Percentiles rank a stretch among this genome's conserved stretches.
Conservation (phyloP, 1,140 invertebrate species). For the Bombus confusus region DNA sequence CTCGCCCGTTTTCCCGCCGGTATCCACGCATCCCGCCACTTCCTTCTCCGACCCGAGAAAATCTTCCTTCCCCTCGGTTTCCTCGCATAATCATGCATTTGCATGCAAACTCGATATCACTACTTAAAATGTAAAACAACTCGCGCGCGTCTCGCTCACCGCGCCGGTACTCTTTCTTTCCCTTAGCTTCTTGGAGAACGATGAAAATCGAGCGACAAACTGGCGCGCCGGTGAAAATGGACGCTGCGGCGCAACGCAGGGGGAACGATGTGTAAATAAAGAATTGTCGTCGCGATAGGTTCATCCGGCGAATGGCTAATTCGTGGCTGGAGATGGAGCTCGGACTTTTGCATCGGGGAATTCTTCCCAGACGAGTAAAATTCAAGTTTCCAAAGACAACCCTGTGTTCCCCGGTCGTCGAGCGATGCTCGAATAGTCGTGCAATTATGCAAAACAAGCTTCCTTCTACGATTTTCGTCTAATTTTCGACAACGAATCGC, state of each 20-base stretch:
- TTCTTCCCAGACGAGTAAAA: not conserved
- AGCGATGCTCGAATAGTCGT: not conserved
- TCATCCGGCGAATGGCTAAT: constrained; percentile 19
- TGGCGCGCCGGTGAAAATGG: constrained; percentile 30
- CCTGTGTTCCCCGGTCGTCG: too few relatives aligned
- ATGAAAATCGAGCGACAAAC: constrained; percentile 42
- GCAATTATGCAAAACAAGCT: not conserved
- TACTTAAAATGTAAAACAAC: constrained; percentile 82
- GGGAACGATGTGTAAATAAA: constrained; percentile 35
- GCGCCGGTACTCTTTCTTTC: not conserved
- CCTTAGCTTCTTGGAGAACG: constrained; percentile 12
- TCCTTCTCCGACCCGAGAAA: constrained; percentile 24
- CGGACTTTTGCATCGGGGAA: not conserved
- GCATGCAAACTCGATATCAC: constrained; percentile 82
- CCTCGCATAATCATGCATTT: constrained; percentile 79
- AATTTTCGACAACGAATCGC: not conserved
- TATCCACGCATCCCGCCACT: not conserved
- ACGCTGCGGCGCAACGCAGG: not conserved
- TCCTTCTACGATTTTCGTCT: not conserved
- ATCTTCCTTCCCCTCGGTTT: constrained; percentile 51
- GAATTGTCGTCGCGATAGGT: constrained; percentile 7
- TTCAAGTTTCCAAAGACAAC: not conserved
- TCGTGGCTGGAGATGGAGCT: not conserved
- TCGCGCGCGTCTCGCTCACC: constrained; percentile 49
- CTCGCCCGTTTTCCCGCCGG: constrained; percentile 16